Conservation (phyloP, 2,888 invertebrate genomes). For the Subacronicta megacephala region DNA sequence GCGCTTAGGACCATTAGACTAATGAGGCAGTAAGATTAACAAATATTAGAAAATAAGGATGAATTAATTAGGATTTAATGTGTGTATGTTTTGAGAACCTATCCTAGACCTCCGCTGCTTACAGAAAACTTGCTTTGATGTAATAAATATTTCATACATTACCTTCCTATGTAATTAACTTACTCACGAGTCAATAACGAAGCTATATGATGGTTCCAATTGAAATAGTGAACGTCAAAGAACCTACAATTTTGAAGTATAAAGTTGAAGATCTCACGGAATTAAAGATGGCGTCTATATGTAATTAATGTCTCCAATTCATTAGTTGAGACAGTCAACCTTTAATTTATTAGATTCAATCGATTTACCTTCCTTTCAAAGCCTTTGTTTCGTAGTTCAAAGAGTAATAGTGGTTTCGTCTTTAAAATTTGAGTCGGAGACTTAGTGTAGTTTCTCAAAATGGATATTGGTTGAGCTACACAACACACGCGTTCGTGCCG, state of each 20-base stretch:
- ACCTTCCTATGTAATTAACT: too few relatives aligned
- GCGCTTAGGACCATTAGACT: too few relatives aligned
- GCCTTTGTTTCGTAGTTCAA: constrained; percentile 25
- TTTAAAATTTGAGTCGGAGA: neutral
- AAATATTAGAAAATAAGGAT: too few relatives aligned
- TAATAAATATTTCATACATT: too few relatives aligned
- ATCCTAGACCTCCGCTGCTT: too few relatives aligned
- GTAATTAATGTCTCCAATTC: constrained; percentile 43
- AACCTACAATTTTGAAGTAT: too few relatives aligned
- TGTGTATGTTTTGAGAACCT: too few relatives aligned
- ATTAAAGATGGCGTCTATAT: constrained; percentile 18
- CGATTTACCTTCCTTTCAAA: constrained; percentile 28
- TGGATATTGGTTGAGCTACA: neutral
- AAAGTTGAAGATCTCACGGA: constrained; percentile 14
- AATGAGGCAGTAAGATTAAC: too few relatives aligned
- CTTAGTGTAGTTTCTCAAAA: neutral
- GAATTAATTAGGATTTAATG: too few relatives aligned
- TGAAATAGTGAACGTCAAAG: neutral
- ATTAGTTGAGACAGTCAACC: constrained; percentile 31
- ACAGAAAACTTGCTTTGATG: too few relatives aligned
- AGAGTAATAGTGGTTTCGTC: constrained; percentile 5
- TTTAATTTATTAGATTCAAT: constrained; percentile 29
- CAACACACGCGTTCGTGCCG: too few relatives aligned
- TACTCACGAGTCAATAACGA: neutral
- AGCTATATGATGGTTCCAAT: neutral